phyloP scores from a whole-genome alignment of 2,797 vertebrate species.

The Rhyacichthys aspro region DNA sequence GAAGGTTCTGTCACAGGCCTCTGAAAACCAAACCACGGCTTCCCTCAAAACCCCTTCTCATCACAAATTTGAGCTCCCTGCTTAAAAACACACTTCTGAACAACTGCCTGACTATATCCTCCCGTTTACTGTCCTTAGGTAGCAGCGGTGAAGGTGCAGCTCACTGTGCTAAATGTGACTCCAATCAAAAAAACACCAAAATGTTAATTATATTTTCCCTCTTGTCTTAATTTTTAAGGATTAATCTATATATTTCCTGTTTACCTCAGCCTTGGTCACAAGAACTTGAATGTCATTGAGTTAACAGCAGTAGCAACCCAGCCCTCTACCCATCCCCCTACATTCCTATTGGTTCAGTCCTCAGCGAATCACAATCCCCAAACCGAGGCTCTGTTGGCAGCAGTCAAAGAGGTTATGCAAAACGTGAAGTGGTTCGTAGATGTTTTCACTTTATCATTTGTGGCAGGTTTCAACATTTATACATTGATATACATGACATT shows the following conservation, averaged over 20 bases:
- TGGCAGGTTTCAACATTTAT: conserved; percentile 40
- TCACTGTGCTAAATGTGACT: background rate
- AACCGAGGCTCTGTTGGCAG: conserved; percentile 69
- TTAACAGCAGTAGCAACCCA: conserved; percentile 63
- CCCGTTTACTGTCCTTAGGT: conserved; percentile 19
- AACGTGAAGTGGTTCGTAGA: conserved; percentile 55
- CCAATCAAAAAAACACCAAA: conserved; percentile 16
- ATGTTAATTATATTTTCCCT: conserved; percentile 17
- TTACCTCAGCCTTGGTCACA: conserved; percentile 42
- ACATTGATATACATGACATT: too few species aligned
- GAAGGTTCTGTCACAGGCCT: conserved; percentile 63
- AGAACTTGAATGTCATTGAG: conserved; percentile 51
- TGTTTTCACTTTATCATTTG: conserved; percentile 39
- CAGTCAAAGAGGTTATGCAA: conserved; percentile 71
- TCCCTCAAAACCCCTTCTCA: conserved; percentile 6
- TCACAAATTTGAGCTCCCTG: conserved; percentile 31
- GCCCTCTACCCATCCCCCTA: conserved; percentile 72
- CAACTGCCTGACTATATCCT: conserved; percentile 17
- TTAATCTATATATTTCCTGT: conserved; percentile 36
- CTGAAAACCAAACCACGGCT: conserved; percentile 31
- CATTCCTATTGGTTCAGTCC: conserved; percentile 68
- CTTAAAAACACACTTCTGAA: background rate
- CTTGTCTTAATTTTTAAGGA: conserved; percentile 19
- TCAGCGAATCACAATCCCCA: conserved; percentile 71
- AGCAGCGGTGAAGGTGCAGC: conserved; percentile 23